These are phyloP conservation scores for Microctonus brassicae DNA, from an alignment of 2,888 invertebrate species.

Conservation along the genomic window DNA sequence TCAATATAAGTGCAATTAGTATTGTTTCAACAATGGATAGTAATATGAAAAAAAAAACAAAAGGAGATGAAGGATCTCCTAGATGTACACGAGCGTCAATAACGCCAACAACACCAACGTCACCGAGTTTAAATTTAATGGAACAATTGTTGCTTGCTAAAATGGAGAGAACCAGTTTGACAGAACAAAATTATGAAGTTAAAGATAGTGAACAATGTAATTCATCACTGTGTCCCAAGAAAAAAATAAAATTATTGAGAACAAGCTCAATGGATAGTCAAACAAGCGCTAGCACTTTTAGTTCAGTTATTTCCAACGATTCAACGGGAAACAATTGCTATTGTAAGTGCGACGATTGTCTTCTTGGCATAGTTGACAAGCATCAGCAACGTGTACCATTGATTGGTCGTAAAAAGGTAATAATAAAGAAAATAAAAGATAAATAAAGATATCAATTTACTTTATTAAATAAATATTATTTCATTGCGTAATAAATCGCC, in stretches of 20 bases:
- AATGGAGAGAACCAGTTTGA: constrained; percentile 78
- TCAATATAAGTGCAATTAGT: not conserved
- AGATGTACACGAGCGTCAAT: constrained; percentile 59
- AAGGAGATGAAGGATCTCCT: constrained; percentile 41
- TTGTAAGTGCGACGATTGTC: constrained; percentile 86
- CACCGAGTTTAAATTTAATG: constrained; percentile 74
- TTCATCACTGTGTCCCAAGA: constrained; percentile 40
- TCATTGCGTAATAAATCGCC: not conserved
- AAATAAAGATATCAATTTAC: not conserved
- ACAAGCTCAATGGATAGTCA: constrained; percentile 81
- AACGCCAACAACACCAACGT: constrained; percentile 71
- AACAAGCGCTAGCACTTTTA: constrained; percentile 74
- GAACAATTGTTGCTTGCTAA: constrained; percentile 85
- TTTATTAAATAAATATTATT: not conserved
- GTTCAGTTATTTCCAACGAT: constrained; percentile 77
- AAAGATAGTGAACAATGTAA: constrained; percentile 28
- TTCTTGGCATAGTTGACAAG: constrained; percentile 85
- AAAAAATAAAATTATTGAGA: constrained; percentile 72
- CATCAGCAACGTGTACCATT: constrained; percentile 68
- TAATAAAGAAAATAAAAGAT: not conserved
- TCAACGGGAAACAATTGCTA: constrained; percentile 78
- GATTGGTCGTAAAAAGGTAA: constrained; percentile 66
- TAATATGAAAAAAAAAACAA: constrained; percentile 15
- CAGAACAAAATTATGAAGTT: constrained; percentile 50
- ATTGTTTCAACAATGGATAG: not conserved